Evolutionary conservation across 2,888 invertebrate species (phyloP), one percentile per base, ranked within the genome.

Genomic region (Andrena chrysosceles): DNA sequence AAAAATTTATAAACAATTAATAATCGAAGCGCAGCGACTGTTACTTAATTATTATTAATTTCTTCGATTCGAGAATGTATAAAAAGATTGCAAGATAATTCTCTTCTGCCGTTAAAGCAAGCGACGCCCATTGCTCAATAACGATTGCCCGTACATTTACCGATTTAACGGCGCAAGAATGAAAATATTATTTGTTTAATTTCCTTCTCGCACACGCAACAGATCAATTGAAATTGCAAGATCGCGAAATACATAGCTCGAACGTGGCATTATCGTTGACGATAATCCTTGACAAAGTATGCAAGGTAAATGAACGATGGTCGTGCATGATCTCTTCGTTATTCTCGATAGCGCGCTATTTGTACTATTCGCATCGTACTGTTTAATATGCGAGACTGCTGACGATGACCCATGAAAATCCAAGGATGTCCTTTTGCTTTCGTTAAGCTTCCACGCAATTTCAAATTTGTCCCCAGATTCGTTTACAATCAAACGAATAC

Each of bases 271-370:
- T 59, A 20, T 66, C 35, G 23, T 20, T 16, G 64, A 64, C 10
- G 13, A 35, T 64, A 35, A 66, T 59, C 66, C 72, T 72, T 66
- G 73, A 29, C 33, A 59, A 66, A 7, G n/a, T 49, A 60, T 59
- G 59, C 66, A 20, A 60, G 26, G 26, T 60, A 66, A 72, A 72
- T 66, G 26, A 29, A 0, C 10, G 33, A 59, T 64, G 56, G 8
- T 71, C 35, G 4, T n/a, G 64, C 20, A 70, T 63, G 56, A 77
- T 77, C 64, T 71, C 33, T 72, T 77, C 33, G 16, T 77, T 77
- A 77, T 77, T 71, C 71, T 71, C 10, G 42, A 23, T 63, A 70
- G 63, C 63, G 13, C 26, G 54, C 4, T n/a, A 52, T 72, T 42
- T 66, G 23, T 42, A 67, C 31, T 48, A 26, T 64, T 59, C 56